These are phyloP conservation scores for Aphelocoma californica DNA, from an alignment of 2,797 vertebrate species.

Conservation along the genomic window DNA sequence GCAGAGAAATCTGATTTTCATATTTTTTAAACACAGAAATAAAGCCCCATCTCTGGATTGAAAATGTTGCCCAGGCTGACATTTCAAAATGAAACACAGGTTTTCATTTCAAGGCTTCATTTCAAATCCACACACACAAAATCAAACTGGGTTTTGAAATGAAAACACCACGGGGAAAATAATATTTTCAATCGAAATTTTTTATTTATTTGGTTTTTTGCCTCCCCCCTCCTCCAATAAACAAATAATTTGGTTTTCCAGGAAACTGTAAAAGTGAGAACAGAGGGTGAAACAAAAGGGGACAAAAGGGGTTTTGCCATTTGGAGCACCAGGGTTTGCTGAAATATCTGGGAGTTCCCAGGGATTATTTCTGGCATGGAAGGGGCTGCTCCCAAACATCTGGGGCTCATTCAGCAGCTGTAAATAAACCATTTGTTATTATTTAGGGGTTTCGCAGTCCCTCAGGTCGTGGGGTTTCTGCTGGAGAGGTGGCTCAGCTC, in stretches of 20 bases:
- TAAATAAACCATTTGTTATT: neutral
- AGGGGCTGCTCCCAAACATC: neutral
- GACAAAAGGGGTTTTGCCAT: neutral
- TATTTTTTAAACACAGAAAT: neutral
- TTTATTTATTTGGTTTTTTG: neutral
- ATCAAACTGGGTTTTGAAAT: neutral
- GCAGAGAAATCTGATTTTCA: neutral
- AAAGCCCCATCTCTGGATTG: neutral
- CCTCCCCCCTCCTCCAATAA: neutral
- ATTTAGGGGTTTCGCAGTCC: neutral
- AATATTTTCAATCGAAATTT: neutral
- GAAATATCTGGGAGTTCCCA: neutral
- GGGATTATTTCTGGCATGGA: neutral
- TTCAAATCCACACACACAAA: neutral
- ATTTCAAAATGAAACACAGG: conserved; percentile 4
- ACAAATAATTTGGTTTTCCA: conserved; percentile 16
- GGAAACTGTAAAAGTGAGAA: neutral
- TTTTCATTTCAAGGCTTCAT: conserved; percentile 7
- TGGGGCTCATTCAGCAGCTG: neutral
- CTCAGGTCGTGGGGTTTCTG: neutral
- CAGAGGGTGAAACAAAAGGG: neutral
- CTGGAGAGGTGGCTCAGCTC: neutral
- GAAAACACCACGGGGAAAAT: neutral
- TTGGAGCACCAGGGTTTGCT: neutral
- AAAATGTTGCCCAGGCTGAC: neutral